These are phyloP conservation scores for Mormyrops attenuatus DNA, from an alignment of 2,797 vertebrate genomes.

Conservation along the genomic window DNA sequence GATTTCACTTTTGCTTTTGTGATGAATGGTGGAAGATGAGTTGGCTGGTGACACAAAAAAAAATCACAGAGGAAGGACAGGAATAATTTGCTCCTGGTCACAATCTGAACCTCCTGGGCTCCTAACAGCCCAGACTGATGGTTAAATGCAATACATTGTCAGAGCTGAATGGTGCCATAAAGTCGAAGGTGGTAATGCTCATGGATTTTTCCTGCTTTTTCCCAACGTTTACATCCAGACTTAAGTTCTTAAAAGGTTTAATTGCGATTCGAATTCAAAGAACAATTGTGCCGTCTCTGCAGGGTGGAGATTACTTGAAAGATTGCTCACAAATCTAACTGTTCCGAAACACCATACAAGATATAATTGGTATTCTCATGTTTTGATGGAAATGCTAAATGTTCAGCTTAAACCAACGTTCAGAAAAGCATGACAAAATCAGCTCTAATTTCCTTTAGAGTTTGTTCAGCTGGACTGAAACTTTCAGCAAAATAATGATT, in stretches of 20 bases:
- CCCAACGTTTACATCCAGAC: conserved; percentile 9
- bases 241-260: conserved; percentile 36
- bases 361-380: neutral
- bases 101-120: neutral
- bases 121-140: neutral
- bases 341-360: neutral
- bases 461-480: neutral
- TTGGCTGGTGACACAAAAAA: neutral
- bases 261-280: conserved; percentile 32
- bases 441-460: neutral
- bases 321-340: neutral
- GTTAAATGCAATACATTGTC: conserved; percentile 13
- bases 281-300: conserved; percentile 18
- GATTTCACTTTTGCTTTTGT: conserved; percentile 15
- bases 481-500: neutral
- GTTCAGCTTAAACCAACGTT: neutral
- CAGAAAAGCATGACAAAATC: neutral
- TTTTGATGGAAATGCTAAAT: neutral
- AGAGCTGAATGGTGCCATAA: conserved; percentile 15
- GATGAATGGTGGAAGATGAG: conserved; percentile 22
- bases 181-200: neutral
- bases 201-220: conserved; percentile 13
- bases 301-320: neutral
- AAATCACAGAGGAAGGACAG: neutral
- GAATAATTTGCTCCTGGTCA: conserved; percentile 21